These are phyloP conservation scores for Enteromius mattozi DNA, from an alignment of 2,797 vertebrate species.

Conservation along the genomic window DNA sequence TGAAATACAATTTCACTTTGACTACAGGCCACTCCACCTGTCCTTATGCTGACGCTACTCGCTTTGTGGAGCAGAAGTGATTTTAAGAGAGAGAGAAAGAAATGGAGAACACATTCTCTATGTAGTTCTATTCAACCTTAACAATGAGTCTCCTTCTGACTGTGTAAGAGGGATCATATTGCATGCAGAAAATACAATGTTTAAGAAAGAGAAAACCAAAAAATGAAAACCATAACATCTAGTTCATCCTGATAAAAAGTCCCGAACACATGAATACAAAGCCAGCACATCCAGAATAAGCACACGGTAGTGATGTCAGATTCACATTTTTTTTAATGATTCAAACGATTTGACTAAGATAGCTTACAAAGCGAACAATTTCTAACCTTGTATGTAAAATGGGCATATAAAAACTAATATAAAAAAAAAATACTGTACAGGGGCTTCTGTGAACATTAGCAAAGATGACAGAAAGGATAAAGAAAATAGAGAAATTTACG, in stretches of 20 bases:
- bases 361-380: not conserved
- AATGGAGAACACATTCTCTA: conserved; percentile 25
- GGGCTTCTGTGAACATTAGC: not conserved
- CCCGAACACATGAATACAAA: not conserved
- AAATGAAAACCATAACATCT: not conserved
- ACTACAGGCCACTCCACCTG: conserved; percentile 62
- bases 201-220: conserved; percentile 6
- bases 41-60: not conserved
- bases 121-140: conserved; percentile 19
- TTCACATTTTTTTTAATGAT: not conserved
- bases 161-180: not conserved
- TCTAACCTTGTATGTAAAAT: not conserved
- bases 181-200: not conserved
- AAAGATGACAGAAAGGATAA: not conserved
- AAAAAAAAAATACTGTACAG: not conserved
- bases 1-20: conserved; percentile 83
- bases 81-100: conserved; percentile 30
- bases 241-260: not conserved
- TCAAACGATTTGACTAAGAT: not conserved
- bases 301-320: not conserved
- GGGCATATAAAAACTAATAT: not conserved
- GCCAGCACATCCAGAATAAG: not conserved
- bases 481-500: conserved; percentile 59
- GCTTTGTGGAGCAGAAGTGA: conserved; percentile 29
- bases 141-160: not conserved